Conservation (phyloP, 2,797 vertebrate genomes). For the Anabacerthia variegaticeps region DNA sequence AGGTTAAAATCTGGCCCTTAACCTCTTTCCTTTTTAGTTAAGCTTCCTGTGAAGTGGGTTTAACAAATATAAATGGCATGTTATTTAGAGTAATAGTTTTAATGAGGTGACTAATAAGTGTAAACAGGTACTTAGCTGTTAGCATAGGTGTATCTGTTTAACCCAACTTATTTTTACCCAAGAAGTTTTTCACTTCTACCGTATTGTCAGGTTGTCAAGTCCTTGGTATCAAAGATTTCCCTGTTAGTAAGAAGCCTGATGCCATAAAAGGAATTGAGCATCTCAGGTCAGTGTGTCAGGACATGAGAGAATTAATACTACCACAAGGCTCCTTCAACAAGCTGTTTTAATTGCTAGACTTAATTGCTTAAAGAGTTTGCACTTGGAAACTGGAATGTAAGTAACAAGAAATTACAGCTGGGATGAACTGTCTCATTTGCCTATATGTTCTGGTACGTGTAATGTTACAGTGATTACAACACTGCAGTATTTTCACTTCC, state of each 20-base stretch:
- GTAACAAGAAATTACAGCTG: slow-evolving; percentile 12
- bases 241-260: slow-evolving; percentile 29
- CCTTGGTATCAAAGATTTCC: slow-evolving; percentile 15
- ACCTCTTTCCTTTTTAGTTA: slow-evolving; percentile 58
- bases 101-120: slow-evolving; percentile 29
- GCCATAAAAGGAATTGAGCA: slow-evolving; percentile 19
- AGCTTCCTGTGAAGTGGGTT: slow-evolving; percentile 49
- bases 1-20: slow-evolving; percentile 61
- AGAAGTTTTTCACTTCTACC: slow-evolving; percentile 40
- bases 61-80: slow-evolving; percentile 24
- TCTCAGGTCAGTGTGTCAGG: slow-evolving; percentile 68
- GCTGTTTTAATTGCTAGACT: neutral
- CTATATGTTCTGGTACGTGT: neutral
- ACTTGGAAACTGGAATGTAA: neutral
- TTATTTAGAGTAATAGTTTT: slow-evolving; percentile 50
- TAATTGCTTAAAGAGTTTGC: slow-evolving; percentile 21
- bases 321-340: neutral
- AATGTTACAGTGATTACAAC: slow-evolving; percentile 31
- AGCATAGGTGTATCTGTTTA: slow-evolving; percentile 28
- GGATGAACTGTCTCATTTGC: neutral
- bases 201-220: neutral
- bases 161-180: slow-evolving; percentile 8
- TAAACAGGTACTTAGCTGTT: slow-evolving; percentile 40
- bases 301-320: slow-evolving; percentile 17
- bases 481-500: slow-evolving; percentile 55